Evolutionary conservation across 2,797 vertebrate genomes (phyloP).

Genomic region (Poeciliopsis gracilis): DNA sequence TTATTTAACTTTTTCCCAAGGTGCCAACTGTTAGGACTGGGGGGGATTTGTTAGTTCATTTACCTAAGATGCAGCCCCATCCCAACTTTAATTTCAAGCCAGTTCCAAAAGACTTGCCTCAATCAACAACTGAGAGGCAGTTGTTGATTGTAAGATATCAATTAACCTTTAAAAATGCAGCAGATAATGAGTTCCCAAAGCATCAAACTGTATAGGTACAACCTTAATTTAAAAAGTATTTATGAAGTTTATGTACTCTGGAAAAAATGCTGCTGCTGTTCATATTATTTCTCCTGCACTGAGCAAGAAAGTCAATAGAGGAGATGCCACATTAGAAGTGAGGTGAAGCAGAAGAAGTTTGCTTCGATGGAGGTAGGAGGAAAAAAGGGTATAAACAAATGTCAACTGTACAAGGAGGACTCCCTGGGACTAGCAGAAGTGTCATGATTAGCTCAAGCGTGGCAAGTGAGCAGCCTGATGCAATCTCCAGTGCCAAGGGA

Average conservation of each 20-base stretch:
- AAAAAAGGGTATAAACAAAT: constrained; percentile 2
- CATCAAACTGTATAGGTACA: not conserved
- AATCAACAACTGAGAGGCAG: not conserved
- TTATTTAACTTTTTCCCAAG: not conserved
- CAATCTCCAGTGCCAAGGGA: constrained; percentile 3
- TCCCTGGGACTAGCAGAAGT: not conserved
- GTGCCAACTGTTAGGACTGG: not conserved
- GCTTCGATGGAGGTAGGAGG: not conserved
- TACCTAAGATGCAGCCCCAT: not conserved
- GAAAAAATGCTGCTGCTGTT: not conserved
- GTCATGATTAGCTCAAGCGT: constrained; percentile 5
- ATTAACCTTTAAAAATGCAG: not conserved
- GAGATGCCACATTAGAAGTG: not conserved
- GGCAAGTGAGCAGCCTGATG: constrained; percentile 2
- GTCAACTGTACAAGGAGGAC: constrained; percentile 3
- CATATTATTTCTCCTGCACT: not conserved
- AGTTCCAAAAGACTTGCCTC: not conserved
- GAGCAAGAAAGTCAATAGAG: not conserved
- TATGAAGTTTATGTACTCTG: not conserved
- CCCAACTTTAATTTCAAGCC: not conserved
- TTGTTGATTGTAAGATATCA: not conserved
- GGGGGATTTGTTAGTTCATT: not conserved
- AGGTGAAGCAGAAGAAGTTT: not conserved
- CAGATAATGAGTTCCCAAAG: not conserved
- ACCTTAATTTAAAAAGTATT: not conserved